A percentile compares a stretch with the other conserved stretches of the same genome.
Evolutionary conservation across 2,113 vertebrate genomes (phyloP).

Genomic region (Corythaixoides concolor): DNA sequence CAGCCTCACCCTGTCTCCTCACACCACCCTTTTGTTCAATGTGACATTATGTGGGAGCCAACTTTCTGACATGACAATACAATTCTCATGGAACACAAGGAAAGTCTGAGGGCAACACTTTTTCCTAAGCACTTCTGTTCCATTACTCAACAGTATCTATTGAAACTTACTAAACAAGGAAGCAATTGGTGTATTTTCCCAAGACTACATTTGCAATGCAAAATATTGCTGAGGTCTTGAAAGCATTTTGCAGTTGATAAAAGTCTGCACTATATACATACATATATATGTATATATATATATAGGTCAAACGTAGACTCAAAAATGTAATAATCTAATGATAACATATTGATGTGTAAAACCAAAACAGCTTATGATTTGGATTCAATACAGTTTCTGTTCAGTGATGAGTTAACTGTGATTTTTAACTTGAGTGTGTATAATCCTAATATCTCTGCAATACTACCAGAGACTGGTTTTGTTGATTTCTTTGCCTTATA

Average conservation of each 20-base stretch:
- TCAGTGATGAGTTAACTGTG: neutral
- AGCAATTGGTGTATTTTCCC: neutral
- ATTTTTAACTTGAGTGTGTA: neutral
- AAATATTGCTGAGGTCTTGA: neutral
- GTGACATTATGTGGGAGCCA: neutral
- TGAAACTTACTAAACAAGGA: slow-evolving; percentile 7
- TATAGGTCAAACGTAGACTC: neutral
- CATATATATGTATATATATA: neutral
- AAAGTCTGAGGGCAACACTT: neutral
- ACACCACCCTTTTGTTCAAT: neutral
- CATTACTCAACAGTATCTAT: neutral
- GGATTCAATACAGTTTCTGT: neutral
- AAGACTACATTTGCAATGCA: neutral
- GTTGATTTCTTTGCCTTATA: neutral
- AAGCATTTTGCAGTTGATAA: neutral
- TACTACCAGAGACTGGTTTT: accelerated
- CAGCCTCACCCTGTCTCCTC: neutral
- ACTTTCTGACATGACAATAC: neutral
- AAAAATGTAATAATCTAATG: neutral
- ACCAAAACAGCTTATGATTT: neutral
- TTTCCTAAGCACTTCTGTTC: neutral
- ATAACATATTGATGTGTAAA: neutral
- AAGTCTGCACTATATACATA: neutral
- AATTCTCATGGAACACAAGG: neutral
- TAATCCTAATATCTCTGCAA: neutral